phyloP scores from a whole-genome alignment of 2,113 vertebrate species.

The Strigops habroptila region DNA sequence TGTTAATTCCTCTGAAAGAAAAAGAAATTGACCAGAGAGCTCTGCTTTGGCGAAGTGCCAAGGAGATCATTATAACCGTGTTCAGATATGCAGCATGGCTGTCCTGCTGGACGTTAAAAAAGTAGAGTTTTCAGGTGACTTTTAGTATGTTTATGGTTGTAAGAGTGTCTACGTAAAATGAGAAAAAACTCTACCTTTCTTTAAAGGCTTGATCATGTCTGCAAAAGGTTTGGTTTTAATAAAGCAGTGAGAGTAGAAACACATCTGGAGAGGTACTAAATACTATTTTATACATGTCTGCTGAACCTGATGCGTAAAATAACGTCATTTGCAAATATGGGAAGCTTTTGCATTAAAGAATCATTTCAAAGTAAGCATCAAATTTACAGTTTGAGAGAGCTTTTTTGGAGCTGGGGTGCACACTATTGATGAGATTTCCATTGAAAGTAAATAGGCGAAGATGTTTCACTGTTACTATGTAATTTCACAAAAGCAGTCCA shows the following conservation, averaged over 20 bases:
- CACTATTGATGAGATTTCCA: not conserved
- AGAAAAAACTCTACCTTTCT: not conserved
- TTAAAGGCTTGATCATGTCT: not conserved
- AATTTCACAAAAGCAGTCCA: not conserved
- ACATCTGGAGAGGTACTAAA: not conserved
- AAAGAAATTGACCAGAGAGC: not conserved
- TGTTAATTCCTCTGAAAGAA: not conserved
- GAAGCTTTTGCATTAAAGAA: not conserved
- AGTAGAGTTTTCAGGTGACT: not conserved
- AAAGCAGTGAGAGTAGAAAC: not conserved
- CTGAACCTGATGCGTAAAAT: not conserved
- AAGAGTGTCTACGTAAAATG: not conserved
- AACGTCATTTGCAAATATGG: not conserved
- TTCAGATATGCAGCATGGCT: rapidly evolving
- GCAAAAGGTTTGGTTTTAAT: not conserved
- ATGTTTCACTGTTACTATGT: not conserved
- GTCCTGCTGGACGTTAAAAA: not conserved
- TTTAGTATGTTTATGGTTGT: not conserved
- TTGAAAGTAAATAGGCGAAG: not conserved
- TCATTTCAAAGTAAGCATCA: not conserved
- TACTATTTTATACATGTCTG: not conserved
- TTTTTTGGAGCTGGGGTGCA: not conserved
- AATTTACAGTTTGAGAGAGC: not conserved
- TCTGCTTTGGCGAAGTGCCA: rapidly evolving
- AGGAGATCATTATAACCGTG: rapidly evolving